Base-by-base conservation (phyloP, 2,797 vertebrate genomes). In the Agapornis canus region DNA sequence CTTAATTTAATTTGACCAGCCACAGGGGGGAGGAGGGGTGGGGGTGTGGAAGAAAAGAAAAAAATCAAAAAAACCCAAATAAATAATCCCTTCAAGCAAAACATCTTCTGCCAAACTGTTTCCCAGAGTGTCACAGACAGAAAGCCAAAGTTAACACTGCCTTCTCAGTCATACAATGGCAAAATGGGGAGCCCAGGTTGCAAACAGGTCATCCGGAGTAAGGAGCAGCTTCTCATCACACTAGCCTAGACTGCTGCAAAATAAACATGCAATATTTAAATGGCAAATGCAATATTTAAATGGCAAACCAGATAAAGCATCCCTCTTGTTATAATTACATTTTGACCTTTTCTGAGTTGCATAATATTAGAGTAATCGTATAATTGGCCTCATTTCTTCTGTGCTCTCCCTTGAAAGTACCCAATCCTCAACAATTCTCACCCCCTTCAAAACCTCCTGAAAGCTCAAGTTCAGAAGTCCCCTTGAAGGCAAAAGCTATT, bases 321-420 rank as follows among this genome's bases (percentile, higher is more conserved):
- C 19, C n/a, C 23, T 91, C 78, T 93, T 82, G 52, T 86, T 94
- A 68, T 91, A 89, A 91, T 86, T 95, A 47, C 73, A 57, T 86
- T 96, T 92, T 96, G 82, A 93, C 87, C 87, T 94, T 96, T 96
- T 86, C 94, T 79, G 87, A 70, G 77, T 94, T 95, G 79, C 85
- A 71, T 90, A 95, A 93, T 90, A 94, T 91, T 91, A 75, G 76
- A 78, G 54, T 89, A 94, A 94, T 92, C 76, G 63, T 94, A 86
- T 94, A 95, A 94, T 92, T 1, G 1, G 37, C 83, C 85, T 95
- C 8, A 47, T 90, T 94, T 92, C 77, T 91, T 90, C 54, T 60
- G 29, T 83, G 59, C 40, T 82, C 48, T 86, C 54, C 37, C 29
- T 77, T 84, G 40, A 73, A 90, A 63, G 21, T 72, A 52, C 47